phyloP scores from a whole-genome alignment of 2,113 vertebrate species.

The Dromas ardeola region DNA sequence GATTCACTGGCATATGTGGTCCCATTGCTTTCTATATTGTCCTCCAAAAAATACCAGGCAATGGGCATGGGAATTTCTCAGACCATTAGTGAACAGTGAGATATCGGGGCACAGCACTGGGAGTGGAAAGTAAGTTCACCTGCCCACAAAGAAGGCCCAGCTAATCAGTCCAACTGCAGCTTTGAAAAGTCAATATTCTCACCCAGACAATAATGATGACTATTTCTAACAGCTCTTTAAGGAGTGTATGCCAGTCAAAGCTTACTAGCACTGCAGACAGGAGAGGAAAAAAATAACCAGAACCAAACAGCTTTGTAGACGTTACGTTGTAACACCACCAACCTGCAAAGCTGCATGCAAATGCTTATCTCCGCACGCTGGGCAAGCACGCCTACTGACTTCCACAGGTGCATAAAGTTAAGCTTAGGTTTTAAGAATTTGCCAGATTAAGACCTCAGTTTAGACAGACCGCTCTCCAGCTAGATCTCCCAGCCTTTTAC shows the following conservation, averaged over 20 bases:
- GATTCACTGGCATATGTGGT: not conserved
- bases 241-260: not conserved
- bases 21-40: not conserved
- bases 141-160: not conserved
- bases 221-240: not conserved
- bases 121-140: not conserved
- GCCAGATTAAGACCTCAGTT: not conserved
- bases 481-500: not conserved
- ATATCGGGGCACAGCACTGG: not conserved
- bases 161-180: not conserved
- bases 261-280: not conserved
- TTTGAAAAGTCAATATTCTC: not conserved
- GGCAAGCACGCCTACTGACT: not conserved
- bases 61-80: not conserved
- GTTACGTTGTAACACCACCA: not conserved
- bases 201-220: not conserved
- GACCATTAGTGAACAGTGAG: not conserved
- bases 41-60: not conserved
- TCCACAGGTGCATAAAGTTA: not conserved
- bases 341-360: not conserved
- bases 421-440: not conserved
- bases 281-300: not conserved
- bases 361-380: rapidly evolving
- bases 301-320: not conserved
- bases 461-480: not conserved